Evolutionary conservation across 1,140 invertebrate species (phyloP).

Genomic region (Ceratoteleas bidentatus): DNA sequence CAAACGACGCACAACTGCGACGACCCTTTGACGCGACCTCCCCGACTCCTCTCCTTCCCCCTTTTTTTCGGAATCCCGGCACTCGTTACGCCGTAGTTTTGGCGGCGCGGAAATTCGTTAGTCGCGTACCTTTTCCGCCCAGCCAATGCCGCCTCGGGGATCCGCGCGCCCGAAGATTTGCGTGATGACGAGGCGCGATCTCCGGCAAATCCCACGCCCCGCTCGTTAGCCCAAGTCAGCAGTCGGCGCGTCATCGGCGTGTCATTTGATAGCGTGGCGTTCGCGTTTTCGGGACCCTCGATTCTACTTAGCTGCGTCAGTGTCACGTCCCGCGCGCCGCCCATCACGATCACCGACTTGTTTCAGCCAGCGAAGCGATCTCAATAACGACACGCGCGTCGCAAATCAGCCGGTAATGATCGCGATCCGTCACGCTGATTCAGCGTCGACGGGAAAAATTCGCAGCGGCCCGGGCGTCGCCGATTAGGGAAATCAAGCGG

Average conservation of each 20-base stretch:
- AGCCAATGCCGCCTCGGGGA: constrained; percentile 25
- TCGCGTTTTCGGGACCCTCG: constrained; percentile 58
- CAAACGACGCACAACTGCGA: constrained; percentile 78
- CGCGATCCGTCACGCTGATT: constrained; percentile 3
- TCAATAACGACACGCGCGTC: constrained; percentile 54
- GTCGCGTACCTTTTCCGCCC: constrained; percentile 37
- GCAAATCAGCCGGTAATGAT: constrained; percentile 12
- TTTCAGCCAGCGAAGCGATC: constrained; percentile 74
- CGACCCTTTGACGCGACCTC: constrained; percentile 73
- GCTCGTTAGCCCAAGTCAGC: constrained; percentile 81
- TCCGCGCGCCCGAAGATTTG: constrained; percentile 65
- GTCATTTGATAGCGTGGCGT: constrained; percentile 77
- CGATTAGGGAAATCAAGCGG: constrained; percentile 36
- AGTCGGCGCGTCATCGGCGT: constrained; percentile 81
- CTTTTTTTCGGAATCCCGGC: constrained; percentile 42
- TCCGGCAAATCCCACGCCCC: constrained; percentile 77
- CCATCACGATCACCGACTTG: constrained; percentile 76
- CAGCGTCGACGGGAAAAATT: constrained; percentile 13
- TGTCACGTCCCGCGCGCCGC: constrained; percentile 70
- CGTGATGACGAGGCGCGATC: constrained; percentile 80
- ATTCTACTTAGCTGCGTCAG: constrained; percentile 66
- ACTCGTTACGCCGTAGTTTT: constrained; percentile 67
- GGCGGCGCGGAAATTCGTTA: constrained; percentile 55
- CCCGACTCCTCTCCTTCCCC: constrained; percentile 11
- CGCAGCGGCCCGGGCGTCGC: constrained; percentile 2